Base-by-base conservation (phyloP, 1,140 invertebrate genomes). In the Neelides sp. region DNA sequence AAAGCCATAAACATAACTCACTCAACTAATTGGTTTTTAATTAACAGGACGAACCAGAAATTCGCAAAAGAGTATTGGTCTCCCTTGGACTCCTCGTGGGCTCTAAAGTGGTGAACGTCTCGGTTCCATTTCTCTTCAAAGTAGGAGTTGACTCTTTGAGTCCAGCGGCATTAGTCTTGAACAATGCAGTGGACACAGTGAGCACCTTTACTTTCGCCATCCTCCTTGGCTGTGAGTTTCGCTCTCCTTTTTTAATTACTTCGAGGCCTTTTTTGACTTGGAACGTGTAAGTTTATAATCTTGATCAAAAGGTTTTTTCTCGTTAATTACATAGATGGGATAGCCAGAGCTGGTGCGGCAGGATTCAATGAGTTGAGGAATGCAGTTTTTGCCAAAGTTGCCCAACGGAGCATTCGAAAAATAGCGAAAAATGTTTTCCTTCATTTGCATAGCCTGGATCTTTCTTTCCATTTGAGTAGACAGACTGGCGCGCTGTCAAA, bases 381-480 rank as follows among this genome's bases (percentile, higher is more conserved):
- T 73, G 93, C 94, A 7, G 89, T 98, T 19, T 99, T 99, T 73
- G 93, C 93, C 3, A 85, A 82, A 69, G 95, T 99, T n/a, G 92
- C 95, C 0, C 94, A 98, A 66, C 82, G 88, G 68, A 98, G 94
- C 5, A 96, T 99, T 55, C 70, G 94, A 42, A 80, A 82, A 69
- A 85, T 99, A 54, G 90, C 93, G 0, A 83, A 77, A 66, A 96
- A 93, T 69, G 91, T 98, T 8, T 99, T 99, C 68, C 69, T 85
- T n/a, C 96, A 99, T 72, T 71, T 99, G 23, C 95, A 98, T 66
- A 85, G 83, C 66, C 71, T 99, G 52, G 96, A 99, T 72, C 73
- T 99, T 27, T 75, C 78, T 50, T 99, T 98, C 72, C 96, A 99
- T 71, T 71, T 98, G 7, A 81, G 77, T 46, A 75, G 89, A 56